Evolutionary conservation across 2,113 vertebrate genomes (phyloP).

Genomic region (Asarcornis scutulata): DNA sequence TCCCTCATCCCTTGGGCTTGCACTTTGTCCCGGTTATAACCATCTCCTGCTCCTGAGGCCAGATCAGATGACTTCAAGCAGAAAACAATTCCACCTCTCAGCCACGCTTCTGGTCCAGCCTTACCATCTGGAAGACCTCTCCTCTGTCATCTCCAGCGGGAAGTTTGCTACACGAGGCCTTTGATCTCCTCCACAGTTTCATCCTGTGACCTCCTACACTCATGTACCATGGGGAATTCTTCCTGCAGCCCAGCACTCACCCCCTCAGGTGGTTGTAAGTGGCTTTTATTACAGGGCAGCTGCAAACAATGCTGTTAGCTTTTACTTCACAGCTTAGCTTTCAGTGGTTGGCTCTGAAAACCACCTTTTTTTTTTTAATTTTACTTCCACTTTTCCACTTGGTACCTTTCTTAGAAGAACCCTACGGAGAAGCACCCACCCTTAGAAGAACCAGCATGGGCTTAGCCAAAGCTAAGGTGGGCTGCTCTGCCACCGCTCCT

Average conservation of each 20-base stretch:
- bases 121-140: background rate
- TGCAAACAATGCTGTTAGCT: background rate
- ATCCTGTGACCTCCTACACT: background rate
- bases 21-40: background rate
- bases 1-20: background rate
- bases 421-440: no score
- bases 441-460: no score
- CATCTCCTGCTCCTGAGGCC: background rate
- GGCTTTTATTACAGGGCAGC: background rate
- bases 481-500: background rate
- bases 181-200: background rate
- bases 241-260: background rate
- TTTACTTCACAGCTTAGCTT: background rate
- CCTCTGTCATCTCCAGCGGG: background rate
- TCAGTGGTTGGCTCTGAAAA: background rate
- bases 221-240: background rate
- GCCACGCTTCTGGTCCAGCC: background rate
- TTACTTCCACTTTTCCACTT: background rate
- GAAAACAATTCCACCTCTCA: background rate
- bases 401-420: background rate
- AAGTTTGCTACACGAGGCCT: background rate
- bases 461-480: background rate
- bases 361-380: background rate
- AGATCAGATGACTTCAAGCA: conserved; percentile 2
- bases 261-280: background rate